phyloP scores from a whole-genome alignment of 2,888 invertebrate species.

The Enoplolaimus lenunculus region DNA sequence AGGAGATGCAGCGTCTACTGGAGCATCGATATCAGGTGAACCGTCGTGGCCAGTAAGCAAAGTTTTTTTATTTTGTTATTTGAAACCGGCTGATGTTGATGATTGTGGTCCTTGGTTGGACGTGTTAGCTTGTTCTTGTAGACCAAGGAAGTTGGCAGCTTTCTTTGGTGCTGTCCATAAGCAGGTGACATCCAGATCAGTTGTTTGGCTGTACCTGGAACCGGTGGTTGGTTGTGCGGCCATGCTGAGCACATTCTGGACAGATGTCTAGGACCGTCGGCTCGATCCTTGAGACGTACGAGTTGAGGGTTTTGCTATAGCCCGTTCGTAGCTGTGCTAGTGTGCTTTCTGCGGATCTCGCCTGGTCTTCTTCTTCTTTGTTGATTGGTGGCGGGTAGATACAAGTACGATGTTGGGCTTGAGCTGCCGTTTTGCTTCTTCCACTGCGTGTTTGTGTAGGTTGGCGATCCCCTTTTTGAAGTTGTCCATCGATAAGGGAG shows the following conservation, averaged over 20 bases:
- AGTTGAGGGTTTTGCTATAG: not conserved
- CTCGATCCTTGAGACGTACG: not conserved
- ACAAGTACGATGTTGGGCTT: not conserved
- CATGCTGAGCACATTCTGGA: no score
- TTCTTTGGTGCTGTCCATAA: slow-evolving; percentile 6
- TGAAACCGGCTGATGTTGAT: not conserved
- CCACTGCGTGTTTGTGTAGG: not conserved
- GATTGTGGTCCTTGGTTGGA: slow-evolving; percentile 6
- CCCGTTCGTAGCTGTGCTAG: not conserved
- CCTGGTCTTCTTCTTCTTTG: not conserved
- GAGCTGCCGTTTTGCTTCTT: not conserved
- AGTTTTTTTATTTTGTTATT: no score
- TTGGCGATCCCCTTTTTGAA: not conserved
- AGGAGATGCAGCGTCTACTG: no score
- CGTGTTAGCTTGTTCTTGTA: not conserved
- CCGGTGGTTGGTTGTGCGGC: no score
- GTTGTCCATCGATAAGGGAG: not conserved
- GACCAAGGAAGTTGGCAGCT: slow-evolving; percentile 6
- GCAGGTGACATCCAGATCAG: not conserved
- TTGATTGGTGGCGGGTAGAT: not conserved
- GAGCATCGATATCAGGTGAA: no score
- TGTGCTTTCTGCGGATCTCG: not conserved
- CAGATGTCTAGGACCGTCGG: not conserved
- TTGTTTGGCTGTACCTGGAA: no score
- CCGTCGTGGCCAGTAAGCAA: no score